phyloP scores from a whole-genome alignment of 2,113 vertebrate genomes.

The Calyptomena viridis region DNA sequence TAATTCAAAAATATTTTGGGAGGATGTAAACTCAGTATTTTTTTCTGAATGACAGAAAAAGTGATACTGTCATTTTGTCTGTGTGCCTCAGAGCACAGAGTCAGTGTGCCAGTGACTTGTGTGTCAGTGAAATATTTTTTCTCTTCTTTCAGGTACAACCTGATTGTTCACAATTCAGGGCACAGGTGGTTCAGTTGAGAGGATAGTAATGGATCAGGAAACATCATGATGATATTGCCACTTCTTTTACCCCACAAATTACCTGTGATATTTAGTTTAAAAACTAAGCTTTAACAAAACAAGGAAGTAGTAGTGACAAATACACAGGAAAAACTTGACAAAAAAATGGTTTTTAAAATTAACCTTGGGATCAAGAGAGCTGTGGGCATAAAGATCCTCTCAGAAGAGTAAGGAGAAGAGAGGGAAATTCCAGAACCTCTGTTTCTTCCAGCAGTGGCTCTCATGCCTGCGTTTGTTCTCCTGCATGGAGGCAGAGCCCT shows the following conservation, averaged over 20 bases:
- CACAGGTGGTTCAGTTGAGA: not conserved
- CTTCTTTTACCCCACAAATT: not conserved
- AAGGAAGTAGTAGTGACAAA: not conserved
- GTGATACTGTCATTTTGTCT: not conserved
- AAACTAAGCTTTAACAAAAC: not conserved
- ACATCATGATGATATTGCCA: not conserved
- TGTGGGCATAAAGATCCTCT: not conserved
- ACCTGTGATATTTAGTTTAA: slow-evolving; percentile 14
- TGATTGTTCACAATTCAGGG: not conserved
- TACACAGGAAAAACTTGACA: not conserved
- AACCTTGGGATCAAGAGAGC: not conserved
- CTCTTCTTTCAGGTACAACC: not conserved
- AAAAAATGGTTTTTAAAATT: not conserved
- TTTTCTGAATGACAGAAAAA: not conserved
- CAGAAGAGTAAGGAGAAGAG: not conserved
- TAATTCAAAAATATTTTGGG: not conserved
- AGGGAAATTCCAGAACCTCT: not conserved
- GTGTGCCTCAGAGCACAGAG: not conserved
- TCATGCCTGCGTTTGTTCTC: not conserved
- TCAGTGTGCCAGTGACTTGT: no score
- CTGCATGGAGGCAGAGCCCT: not conserved
- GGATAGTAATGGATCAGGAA: not conserved
- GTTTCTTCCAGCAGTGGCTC: not conserved
- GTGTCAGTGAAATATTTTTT: not conserved
- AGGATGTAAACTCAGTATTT: not conserved